Evolutionary conservation across 64 coral and sea anemone species (phyloP).

Genomic region (Stichodactyla mertensii): DNA sequence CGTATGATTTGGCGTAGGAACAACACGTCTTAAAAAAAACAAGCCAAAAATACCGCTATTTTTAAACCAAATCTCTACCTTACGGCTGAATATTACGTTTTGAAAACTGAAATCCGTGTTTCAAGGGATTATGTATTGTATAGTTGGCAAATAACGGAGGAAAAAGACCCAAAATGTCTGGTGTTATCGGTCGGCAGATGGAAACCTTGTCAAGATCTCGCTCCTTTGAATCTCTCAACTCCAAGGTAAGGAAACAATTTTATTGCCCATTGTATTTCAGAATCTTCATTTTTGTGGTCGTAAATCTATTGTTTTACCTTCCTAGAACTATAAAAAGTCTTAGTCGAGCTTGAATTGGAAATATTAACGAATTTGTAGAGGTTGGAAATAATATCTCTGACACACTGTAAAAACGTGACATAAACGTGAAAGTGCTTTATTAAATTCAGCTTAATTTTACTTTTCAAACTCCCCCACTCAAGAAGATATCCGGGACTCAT

Average conservation of each 20-base stretch:
- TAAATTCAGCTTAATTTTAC: neutral
- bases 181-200: constrained; percentile 35
- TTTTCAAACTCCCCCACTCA: neutral
- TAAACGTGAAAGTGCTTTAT: too few species aligned
- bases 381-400: neutral
- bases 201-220: constrained; percentile 28
- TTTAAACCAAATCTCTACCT: neutral
- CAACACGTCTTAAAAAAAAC: neutral
- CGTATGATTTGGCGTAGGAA: neutral
- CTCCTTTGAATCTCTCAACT: constrained; percentile 48
- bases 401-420: neutral
- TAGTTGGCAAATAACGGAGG: neutral
- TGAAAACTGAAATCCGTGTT: neutral
- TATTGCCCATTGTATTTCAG: neutral
- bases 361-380: neutral
- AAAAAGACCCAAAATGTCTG: constrained; percentile 37
- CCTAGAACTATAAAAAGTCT: neutral
- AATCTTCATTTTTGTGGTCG: neutral
- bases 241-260: constrained; percentile 24
- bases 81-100: neutral
- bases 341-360: neutral
- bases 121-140: neutral
- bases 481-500: neutral
- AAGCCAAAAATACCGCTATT: neutral
- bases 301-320: neutral